These are phyloP conservation scores for Lasioglossum morio DNA, from an alignment of 2,888 invertebrate species.

Conservation along the genomic window DNA sequence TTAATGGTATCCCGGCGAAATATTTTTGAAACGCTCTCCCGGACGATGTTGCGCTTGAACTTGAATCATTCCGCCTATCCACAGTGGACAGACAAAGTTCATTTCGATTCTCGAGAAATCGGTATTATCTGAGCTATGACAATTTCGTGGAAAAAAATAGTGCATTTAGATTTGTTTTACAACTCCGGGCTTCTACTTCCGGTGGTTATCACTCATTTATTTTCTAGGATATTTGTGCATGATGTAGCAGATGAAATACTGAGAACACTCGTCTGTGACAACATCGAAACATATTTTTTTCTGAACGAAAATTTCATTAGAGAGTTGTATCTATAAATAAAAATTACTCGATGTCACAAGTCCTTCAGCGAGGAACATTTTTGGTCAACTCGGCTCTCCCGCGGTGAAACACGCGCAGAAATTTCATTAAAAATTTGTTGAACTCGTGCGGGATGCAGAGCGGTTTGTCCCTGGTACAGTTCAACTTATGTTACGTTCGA, in stretches of 20 bases:
- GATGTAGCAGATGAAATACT: not conserved
- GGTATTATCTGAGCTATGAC: not conserved
- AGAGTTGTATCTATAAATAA: not conserved
- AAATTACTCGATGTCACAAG: not conserved
- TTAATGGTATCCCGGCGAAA: slow-evolving; percentile 45
- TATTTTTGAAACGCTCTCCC: slow-evolving; percentile 20
- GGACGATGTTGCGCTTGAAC: not conserved
- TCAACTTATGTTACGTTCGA: not conserved
- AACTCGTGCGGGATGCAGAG: not conserved
- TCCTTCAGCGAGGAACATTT: not conserved
- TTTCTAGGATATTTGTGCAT: not conserved
- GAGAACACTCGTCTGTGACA: not conserved
- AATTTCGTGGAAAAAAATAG: not conserved
- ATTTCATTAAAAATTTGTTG: not conserved
- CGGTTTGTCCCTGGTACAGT: not conserved
- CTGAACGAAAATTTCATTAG: too few relatives aligned
- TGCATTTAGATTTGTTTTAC: too few relatives aligned
- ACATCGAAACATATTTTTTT: not conserved
- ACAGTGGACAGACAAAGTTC: not conserved
- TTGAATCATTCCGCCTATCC: not conserved
- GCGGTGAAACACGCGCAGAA: not conserved
- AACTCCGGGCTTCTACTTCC: too few relatives aligned
- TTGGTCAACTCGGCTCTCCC: not conserved
- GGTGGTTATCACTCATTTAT: not conserved
- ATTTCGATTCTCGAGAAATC: not conserved